Conservation (phyloP, 2,888 invertebrate genomes). For the Orchestes rusci region DNA sequence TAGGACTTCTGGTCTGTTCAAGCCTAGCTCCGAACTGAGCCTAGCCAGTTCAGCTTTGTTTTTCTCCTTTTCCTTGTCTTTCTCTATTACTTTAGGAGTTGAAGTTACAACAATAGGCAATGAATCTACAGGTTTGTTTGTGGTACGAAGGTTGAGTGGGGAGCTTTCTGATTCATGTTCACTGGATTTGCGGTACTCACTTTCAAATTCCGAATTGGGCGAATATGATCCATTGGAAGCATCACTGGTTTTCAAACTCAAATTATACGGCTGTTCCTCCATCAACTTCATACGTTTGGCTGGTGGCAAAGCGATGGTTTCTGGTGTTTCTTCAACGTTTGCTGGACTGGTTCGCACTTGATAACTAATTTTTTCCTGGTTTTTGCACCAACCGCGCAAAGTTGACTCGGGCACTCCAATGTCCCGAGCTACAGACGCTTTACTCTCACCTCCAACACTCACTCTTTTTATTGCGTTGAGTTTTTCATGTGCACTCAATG, state of each 20-base stretch:
- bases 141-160: conserved; percentile 34
- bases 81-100: conserved; percentile 22
- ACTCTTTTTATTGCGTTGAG: conserved; percentile 75
- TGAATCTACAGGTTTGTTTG: conserved; percentile 3
- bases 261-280: conserved; percentile 38
- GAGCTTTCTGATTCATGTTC: conserved; percentile 40
- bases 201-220: conserved; percentile 21
- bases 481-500: conserved; percentile 70
- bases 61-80: conserved; percentile 33
- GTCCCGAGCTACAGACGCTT: conserved; percentile 77
- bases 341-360: conserved; percentile 37
- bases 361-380: conserved; percentile 66
- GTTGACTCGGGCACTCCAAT: conserved; percentile 84
- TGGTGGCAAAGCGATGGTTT: conserved; percentile 3
- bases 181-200: conserved; percentile 22
- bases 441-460: conserved; percentile 78
- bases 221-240: conserved; percentile 13
- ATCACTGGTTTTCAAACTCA: conserved; percentile 29
- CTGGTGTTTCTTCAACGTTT: conserved; percentile 49
- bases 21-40: conserved; percentile 43
- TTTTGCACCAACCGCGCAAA: conserved; percentile 81
- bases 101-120: conserved; percentile 1
- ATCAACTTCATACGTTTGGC: conserved; percentile 35
- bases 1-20: conserved; percentile 41
- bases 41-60: conserved; percentile 46